Evolutionary conservation across 2,888 invertebrate species (phyloP), one percentile per base, ranked within the genome.

Genomic region (Ctena decussata): DNA sequence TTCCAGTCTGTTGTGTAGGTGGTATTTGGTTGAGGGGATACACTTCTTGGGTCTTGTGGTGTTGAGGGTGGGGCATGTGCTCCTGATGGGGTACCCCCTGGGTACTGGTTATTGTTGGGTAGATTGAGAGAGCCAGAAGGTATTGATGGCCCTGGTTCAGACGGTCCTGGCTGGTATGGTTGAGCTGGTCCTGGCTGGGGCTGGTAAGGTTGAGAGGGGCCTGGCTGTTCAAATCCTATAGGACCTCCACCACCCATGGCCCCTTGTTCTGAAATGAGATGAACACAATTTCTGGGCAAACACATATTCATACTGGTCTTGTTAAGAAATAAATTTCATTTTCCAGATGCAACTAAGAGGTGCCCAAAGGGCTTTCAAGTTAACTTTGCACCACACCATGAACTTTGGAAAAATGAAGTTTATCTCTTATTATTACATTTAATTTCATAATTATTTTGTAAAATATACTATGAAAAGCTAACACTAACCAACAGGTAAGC

Each of bases 31-130:
- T 75, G 83, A 49, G 86, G 85, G 11, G 89, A 69, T 69, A 65
- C 65, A 65, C 65, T 65, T n/a, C 65, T 65, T 12, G 65, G 65
- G 18, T 65, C 91, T 73, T 90, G 89, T 44, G 93, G 93, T 37
- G 92, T 90, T 11, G 91, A 79, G 11, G 93, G 91, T 37, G 92
- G 92, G 18, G 92, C 92, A 72, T 92, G 90, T 18, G 90, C 82
- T 15, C 90, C 91, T n/a, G 85, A 60, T 24, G 87, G 89, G 18
- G 82, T 76, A 44, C 53, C 53, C 11, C 60, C 44, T n/a, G 85
- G 85, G 37, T 78, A 80, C 65, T 78, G 77, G 46, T 80, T 87
- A 69, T 76, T 76, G 24, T 46, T 70, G 18, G 84, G 84, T 30
- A 82, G 84, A 74, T 82, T 81, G 12, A 80, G 77, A n/a, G n/a